These are phyloP conservation scores for Lasius platythorax DNA, from an alignment of 2,888 invertebrate species.

Conservation along the genomic window DNA sequence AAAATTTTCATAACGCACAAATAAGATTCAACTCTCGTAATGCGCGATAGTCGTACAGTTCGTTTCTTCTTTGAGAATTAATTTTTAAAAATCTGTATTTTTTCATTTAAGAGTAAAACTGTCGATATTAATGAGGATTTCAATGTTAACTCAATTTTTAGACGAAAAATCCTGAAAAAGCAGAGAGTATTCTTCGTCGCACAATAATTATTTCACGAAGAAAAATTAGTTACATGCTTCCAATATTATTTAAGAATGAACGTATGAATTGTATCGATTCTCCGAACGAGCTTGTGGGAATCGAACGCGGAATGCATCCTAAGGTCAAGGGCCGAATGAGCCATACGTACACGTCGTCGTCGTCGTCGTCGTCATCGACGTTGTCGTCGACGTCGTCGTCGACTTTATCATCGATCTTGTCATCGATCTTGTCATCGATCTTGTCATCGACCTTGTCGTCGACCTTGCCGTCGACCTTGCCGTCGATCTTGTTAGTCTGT, in stretches of 20 bases:
- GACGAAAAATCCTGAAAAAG: not conserved
- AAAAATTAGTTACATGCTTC: not conserved
- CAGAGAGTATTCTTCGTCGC: not conserved
- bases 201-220: not conserved
- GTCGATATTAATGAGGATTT: not conserved
- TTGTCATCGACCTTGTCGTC: constrained; percentile 40
- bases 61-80: not conserved
- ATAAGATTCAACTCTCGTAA: not conserved
- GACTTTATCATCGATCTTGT: not conserved
- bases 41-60: not conserved
- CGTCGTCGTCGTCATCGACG: not conserved
- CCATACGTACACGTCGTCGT: constrained; percentile 70
- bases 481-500: constrained; percentile 9
- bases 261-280: not conserved
- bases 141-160: not conserved
- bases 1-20: not conserved
- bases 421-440: not conserved
- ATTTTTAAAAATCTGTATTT: not conserved
- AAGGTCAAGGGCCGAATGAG: constrained; percentile 35
- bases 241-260: not conserved
- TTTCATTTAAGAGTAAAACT: not conserved
- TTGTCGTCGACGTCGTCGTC: constrained; percentile 48
- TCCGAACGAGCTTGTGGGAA: not conserved
- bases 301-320: constrained; percentile 36
- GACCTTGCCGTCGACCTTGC: constrained; percentile 1